phyloP scores from a whole-genome alignment of 1,140 invertebrate species.

The Brachionus koreanus region DNA sequence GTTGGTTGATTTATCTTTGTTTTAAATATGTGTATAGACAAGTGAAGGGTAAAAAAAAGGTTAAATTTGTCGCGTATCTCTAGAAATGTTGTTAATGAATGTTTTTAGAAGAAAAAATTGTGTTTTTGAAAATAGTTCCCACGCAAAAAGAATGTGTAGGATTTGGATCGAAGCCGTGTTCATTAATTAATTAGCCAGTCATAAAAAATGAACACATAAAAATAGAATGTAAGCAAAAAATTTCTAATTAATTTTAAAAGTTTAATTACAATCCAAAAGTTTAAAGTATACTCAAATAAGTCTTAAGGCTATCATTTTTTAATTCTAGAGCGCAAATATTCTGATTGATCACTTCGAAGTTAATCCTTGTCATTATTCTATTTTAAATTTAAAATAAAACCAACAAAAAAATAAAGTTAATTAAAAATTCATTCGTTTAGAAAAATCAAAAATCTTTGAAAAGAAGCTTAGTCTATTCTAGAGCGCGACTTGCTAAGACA shows the following conservation, averaged over 20 bases:
- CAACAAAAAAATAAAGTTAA: conserved; percentile 13
- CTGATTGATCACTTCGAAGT: conserved; percentile 33
- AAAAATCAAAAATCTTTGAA: conserved; percentile 7
- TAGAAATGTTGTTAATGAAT: not conserved
- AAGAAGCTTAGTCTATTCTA: conserved; percentile 7
- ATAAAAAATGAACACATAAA: conserved; percentile 3
- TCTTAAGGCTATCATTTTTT: conserved; percentile 23
- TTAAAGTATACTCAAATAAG: not conserved
- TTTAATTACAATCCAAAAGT: not conserved
- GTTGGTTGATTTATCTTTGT: not conserved
- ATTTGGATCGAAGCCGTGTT: not conserved
- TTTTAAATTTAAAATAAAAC: not conserved
- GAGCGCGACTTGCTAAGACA: not conserved
- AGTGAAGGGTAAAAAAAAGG: not conserved
- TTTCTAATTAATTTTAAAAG: conserved; percentile 29
- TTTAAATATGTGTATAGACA: not conserved
- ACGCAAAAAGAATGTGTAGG: not conserved
- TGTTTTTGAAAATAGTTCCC: not conserved
- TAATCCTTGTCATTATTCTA: conserved; percentile 28
- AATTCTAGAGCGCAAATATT: conserved; percentile 11
- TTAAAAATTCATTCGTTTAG: conserved; percentile 17
- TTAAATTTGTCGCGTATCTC: not conserved
- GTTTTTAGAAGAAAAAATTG: not conserved
- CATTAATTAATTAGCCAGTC: conserved; percentile 6
- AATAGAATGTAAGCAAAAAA: not conserved